Evolutionary conservation across 2,113 vertebrate species (phyloP), one percentile per base, ranked within the genome.

Genomic region (Engystomops pustulosus): DNA sequence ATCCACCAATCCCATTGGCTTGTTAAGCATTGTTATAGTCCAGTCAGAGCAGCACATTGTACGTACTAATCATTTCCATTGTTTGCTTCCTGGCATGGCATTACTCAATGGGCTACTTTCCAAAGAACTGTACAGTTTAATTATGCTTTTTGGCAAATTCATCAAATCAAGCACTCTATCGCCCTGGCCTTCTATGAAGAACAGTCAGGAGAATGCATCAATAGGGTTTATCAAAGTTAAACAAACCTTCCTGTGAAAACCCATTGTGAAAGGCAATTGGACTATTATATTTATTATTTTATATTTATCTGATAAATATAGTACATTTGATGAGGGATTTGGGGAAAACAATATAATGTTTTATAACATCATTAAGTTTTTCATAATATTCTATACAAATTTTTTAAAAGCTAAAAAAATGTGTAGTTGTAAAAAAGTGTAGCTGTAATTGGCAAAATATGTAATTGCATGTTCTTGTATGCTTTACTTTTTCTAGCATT

Each of bases 1-100:
- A n/a, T 25, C 51, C 17, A 32, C 80, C 80, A 83, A 83, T 83
- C 68, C 70, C n/a, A 36, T 15, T 3, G 1, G n/a, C 14, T 60
- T 74, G 49, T 69, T 71, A 74, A 83, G 60, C 36, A 41, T 60
- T 74, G 68, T 62, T 83, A 45, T 82, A 74, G 62, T 82, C 53
- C n/a, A 36, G 65, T 36, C 17, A 53, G 27, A 81, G 27, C 34
- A 53, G 4, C 49, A 60, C 34, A 45, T 47, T 74, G 34, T 47
- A 55, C 17, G 4, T 47, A 30, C 69, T 74, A 83, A 74, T 60
- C 80, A 58, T 60, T 60, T 15, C 25, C 60, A 70, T 58, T 58
- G 32, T 72, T 53, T 62, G 36, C 17, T 83, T 74, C 36, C 53
- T 45, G 69, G 69, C 41, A 83, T 74, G 18, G 11, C 8, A 60